Percentiles rank a stretch among this genome's conserved stretches.
Conservation (phyloP, 2,888 invertebrate genomes). For the Cerastis leucographa region DNA sequence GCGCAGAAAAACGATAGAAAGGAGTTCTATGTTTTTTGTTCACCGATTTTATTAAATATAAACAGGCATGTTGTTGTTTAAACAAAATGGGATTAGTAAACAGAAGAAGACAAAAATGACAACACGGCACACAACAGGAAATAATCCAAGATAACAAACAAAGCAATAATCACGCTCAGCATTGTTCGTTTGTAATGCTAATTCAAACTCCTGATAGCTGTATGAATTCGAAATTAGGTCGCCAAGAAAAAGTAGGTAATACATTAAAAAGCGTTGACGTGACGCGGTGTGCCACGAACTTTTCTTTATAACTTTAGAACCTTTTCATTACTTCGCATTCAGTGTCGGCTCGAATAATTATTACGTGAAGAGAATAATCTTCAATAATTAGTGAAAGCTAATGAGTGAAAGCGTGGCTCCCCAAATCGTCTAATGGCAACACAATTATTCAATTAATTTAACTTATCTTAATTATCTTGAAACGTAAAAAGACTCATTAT, state of each 20-base stretch:
- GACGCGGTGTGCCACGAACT: slow-evolving; percentile 58
- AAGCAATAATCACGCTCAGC: slow-evolving; percentile 33
- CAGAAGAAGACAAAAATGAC: not conserved
- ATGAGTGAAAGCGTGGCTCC: slow-evolving; percentile 60
- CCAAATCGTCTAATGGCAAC: slow-evolving; percentile 54
- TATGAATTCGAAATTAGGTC: slow-evolving; percentile 65
- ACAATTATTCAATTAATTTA: slow-evolving; percentile 61
- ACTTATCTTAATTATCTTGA: slow-evolving; percentile 57
- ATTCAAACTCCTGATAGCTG: slow-evolving; percentile 58
- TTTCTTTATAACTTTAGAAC: slow-evolving; percentile 67
- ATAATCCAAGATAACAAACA: slow-evolving; percentile 27
- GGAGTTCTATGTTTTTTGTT: too few relatives aligned
- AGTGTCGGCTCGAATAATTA: slow-evolving; percentile 67
- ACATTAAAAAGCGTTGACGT: slow-evolving; percentile 55
- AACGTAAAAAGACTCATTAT: slow-evolving; percentile 45
- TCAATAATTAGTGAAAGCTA: slow-evolving; percentile 68
- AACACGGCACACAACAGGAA: slow-evolving; percentile 11
- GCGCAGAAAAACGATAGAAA: too few relatives aligned
- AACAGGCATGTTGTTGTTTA: not conserved
- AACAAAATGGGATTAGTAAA: not conserved
- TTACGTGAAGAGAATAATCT: slow-evolving; percentile 70
- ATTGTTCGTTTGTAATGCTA: slow-evolving; percentile 60
- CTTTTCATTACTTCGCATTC: slow-evolving; percentile 71
- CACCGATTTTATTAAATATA: too few relatives aligned
- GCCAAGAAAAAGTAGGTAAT: slow-evolving; percentile 57